These are phyloP conservation scores for Sparidentex hasta DNA, from an alignment of 2,797 vertebrate genomes.

Conservation along the genomic window DNA sequence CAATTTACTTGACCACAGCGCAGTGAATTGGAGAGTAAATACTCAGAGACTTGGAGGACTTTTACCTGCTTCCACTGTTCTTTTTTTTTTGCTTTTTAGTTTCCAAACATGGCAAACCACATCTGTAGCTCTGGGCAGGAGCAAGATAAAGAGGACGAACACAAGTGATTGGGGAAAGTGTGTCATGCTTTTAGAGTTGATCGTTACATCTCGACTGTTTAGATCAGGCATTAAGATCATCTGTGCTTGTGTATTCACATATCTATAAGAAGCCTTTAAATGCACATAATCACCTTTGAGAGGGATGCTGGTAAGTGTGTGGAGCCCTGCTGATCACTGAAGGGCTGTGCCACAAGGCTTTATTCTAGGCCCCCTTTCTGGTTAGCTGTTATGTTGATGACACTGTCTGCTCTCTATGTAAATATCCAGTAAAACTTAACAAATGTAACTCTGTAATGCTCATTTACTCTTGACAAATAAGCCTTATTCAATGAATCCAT, in stretches of 20 bases:
- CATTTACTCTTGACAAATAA: neutral
- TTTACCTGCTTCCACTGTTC: slow-evolving; percentile 25
- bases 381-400: neutral
- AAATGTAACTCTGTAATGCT: neutral
- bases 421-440: neutral
- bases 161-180: neutral
- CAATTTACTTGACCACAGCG: slow-evolving; percentile 19
- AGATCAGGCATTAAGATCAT: neutral
- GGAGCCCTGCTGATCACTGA: neutral
- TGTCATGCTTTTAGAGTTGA: neutral
- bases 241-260: neutral
- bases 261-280: neutral
- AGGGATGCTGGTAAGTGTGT: neutral
- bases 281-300: neutral
- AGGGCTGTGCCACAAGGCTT: neutral
- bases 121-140: slow-evolving; percentile 8
- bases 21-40: slow-evolving; percentile 22
- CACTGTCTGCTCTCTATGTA: neutral
- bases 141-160: slow-evolving; percentile 16
- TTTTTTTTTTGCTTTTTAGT: slow-evolving; percentile 9
- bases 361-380: neutral
- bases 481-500: neutral
- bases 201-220: neutral
- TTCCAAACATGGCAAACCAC: slow-evolving; percentile 44
- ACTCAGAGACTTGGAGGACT: neutral